phyloP scores from a whole-genome alignment of 2,113 vertebrate species.

The Catagonus wagneri region DNA sequence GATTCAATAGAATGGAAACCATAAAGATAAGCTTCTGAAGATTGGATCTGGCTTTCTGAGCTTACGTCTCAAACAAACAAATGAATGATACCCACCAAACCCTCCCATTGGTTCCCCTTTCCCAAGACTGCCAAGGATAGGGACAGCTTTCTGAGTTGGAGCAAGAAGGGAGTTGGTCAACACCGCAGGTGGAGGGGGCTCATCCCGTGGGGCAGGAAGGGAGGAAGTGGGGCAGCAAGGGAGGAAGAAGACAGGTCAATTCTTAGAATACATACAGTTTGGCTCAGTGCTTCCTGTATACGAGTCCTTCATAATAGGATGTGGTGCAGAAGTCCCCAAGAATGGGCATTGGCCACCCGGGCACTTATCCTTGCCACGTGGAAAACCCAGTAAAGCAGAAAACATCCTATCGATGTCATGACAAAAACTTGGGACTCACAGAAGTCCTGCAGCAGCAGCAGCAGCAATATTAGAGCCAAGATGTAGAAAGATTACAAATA shows the following conservation, averaged over 20 bases:
- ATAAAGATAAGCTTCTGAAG: slow-evolving; percentile 87
- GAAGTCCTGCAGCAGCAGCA: not conserved
- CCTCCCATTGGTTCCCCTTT: not conserved
- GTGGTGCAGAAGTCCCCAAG: not conserved
- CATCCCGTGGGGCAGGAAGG: not conserved
- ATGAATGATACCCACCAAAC: not conserved
- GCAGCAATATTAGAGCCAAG: not conserved
- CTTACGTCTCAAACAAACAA: slow-evolving; percentile 77
- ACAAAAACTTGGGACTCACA: not conserved
- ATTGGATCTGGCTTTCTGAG: slow-evolving; percentile 81
- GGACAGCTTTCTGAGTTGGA: not conserved
- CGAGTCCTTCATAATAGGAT: not conserved
- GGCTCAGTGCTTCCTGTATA: not conserved
- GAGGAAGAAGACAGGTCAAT: not conserved
- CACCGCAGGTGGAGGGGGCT: fast-evolving
- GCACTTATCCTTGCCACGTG: not conserved
- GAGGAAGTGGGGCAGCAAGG: not conserved
- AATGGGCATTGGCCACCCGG: fast-evolving
- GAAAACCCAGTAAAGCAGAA: not conserved
- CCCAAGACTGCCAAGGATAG: not conserved
- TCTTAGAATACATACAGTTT: not conserved
- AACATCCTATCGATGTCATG: not conserved
- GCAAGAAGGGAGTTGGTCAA: not conserved
- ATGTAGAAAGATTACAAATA: not conserved
- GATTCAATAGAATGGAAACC: slow-evolving; percentile 85